phyloP scores from a whole-genome alignment of 2,797 vertebrate genomes.

The Selene dorsalis region DNA sequence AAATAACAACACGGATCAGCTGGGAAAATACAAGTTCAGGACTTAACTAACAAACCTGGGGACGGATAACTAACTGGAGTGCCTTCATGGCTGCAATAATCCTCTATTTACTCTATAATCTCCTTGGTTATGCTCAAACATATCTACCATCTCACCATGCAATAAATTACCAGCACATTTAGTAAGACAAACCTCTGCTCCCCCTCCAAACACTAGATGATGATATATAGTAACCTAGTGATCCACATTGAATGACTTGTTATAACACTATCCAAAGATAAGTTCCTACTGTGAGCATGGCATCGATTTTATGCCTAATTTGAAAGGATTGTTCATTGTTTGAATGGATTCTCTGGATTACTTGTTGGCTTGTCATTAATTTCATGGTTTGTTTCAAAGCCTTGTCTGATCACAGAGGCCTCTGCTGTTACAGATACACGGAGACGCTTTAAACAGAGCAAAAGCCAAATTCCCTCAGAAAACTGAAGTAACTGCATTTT shows the following conservation, averaged over 20 bases:
- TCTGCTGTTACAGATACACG: slow-evolving; percentile 36
- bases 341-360: slow-evolving; percentile 57
- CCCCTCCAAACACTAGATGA: not conserved
- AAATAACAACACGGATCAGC: slow-evolving; percentile 22
- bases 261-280: not conserved
- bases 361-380: slow-evolving; percentile 70
- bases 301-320: slow-evolving; percentile 43
- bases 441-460: slow-evolving; percentile 45
- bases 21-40: slow-evolving; percentile 9
- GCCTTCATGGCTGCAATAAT: slow-evolving; percentile 20
- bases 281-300: slow-evolving; percentile 28
- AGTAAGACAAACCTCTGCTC: slow-evolving; percentile 6
- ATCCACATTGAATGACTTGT: slow-evolving; percentile 29
- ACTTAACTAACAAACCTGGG: slow-evolving; percentile 13
- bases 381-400: slow-evolving; percentile 64
- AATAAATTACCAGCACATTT: slow-evolving; percentile 6
- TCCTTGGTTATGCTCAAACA: slow-evolving; percentile 22
- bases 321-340: slow-evolving; percentile 50
- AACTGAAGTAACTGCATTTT: slow-evolving; percentile 29
- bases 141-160: slow-evolving; percentile 21
- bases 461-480: slow-evolving; percentile 32
- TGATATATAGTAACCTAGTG: slow-evolving; percentile 9
- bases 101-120: slow-evolving; percentile 33
- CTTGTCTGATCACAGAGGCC: slow-evolving; percentile 53
- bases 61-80: not conserved